Conservation (phyloP, 2,888 invertebrate genomes). For the Tolmerus cingulatus region DNA sequence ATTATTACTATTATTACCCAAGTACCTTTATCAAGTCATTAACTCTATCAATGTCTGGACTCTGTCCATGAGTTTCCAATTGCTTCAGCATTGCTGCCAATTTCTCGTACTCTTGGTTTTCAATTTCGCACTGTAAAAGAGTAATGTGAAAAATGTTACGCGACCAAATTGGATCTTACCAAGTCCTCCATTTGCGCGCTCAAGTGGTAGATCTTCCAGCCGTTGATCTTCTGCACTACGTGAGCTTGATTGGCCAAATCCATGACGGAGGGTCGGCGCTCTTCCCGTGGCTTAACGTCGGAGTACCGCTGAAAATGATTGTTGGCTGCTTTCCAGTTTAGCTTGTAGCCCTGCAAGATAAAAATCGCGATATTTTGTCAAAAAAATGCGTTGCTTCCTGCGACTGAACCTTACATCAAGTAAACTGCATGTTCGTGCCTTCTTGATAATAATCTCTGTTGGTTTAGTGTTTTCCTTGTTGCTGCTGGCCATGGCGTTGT, state of each 20-base stretch:
- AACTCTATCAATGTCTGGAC: constrained; percentile 65
- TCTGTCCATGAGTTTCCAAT: constrained; percentile 65
- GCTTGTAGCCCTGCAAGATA: constrained; percentile 70
- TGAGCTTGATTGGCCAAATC: constrained; percentile 90
- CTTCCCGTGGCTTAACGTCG: constrained; percentile 89
- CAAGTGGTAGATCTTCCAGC: constrained; percentile 94
- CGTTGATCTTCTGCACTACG: constrained; percentile 86
- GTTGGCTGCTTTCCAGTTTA: constrained; percentile 75
- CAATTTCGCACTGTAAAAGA: constrained; percentile 65
- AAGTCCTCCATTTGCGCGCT: constrained; percentile 93
- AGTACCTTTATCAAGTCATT: constrained; percentile 72
- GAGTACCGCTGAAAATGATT: constrained; percentile 78
- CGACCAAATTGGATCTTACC: constrained; percentile 64
- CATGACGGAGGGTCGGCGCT: constrained; percentile 83
- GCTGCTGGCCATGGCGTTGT: constrained; percentile 36
- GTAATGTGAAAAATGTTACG: too few species aligned
- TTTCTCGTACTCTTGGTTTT: constrained; percentile 63
- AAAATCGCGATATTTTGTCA: background rate
- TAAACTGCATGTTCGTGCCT: constrained; percentile 59
- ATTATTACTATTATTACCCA: background rate
- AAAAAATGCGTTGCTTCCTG: background rate
- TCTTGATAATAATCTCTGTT: constrained; percentile 59
- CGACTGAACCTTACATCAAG: constrained; percentile 56
- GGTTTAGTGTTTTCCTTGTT: constrained; percentile 63
- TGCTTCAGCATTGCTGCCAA: constrained; percentile 59